phyloP scores from a whole-genome alignment of 2,113 vertebrate species.

The Lutjanus erythropterus region DNA sequence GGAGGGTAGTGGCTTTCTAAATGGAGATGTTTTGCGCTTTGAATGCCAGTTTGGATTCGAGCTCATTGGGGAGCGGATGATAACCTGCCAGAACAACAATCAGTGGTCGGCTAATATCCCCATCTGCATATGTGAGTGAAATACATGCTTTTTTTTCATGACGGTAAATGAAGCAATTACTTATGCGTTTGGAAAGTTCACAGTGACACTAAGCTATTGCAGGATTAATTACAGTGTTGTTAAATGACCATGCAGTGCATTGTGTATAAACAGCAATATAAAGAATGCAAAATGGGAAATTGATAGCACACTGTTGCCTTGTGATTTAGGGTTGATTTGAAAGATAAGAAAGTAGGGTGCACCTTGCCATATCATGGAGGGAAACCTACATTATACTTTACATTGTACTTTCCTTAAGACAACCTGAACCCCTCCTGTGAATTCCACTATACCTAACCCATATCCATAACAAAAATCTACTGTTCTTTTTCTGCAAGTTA shows the following conservation, averaged over 20 bases:
- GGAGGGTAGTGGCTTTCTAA: constrained; percentile 96
- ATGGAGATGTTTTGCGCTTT: constrained; percentile 94
- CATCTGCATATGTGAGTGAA: constrained; percentile 97
- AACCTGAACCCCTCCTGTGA: constrained; percentile 15
- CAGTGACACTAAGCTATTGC: constrained; percentile 55
- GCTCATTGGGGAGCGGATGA: constrained; percentile 96
- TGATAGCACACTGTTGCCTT: constrained; percentile 31
- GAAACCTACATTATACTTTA: constrained; percentile 18
- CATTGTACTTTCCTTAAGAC: constrained; percentile 9
- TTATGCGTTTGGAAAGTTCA: constrained; percentile 66
- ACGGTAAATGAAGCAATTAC: constrained; percentile 65
- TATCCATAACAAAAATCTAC: constrained; percentile 44
- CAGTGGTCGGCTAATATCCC: constrained; percentile 99
- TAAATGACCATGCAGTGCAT: constrained; percentile 49
- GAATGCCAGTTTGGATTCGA: constrained; percentile 99
- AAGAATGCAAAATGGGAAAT: constrained; percentile 44
- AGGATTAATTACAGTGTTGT: constrained; percentile 60
- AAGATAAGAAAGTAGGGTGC: neutral
- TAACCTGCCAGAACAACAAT: constrained; percentile 98
- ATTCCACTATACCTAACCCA: constrained; percentile 18
- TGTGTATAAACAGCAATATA: constrained; percentile 45
- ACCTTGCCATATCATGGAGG: neutral
- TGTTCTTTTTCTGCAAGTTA: constrained; percentile 22
- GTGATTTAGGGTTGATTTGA: constrained; percentile 20
- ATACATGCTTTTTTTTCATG: constrained; percentile 37